A percentile compares a stretch with the other conserved stretches of the same genome.
These are phyloP conservation scores for Arbacia lixula DNA, from an alignment of 53 echinoderm and acorn worm genomes.

Conservation along the genomic window DNA sequence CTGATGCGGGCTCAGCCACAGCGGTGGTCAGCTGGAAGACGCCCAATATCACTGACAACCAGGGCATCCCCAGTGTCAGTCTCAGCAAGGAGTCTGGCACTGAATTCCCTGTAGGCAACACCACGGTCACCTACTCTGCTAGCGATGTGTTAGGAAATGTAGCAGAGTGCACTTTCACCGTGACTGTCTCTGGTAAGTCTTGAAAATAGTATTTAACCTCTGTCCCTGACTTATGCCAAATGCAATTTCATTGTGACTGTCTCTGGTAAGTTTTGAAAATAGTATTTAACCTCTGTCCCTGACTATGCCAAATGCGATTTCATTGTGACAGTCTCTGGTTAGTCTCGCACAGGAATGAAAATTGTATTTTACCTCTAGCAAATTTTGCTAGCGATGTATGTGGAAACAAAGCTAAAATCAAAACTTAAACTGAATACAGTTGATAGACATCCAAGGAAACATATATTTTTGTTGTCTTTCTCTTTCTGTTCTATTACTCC, in stretches of 20 bases:
- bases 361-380: too few relatives aligned
- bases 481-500: too few relatives aligned
- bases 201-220: too few relatives aligned
- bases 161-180: slow-evolving; percentile 44
- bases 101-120: slow-evolving; percentile 29
- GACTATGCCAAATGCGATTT: slow-evolving; percentile 44
- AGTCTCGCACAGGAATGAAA: background rate
- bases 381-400: too few relatives aligned
- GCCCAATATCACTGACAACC: slow-evolving; percentile 65
- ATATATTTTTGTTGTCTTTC: too few relatives aligned
- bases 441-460: too few relatives aligned
- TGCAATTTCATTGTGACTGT: slow-evolving; percentile 60
- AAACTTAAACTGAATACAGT: too few relatives aligned
- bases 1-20: slow-evolving; percentile 25
- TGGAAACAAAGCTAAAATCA: too few relatives aligned
- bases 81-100: slow-evolving; percentile 55
- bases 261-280: slow-evolving; percentile 26
- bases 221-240: too few relatives aligned
- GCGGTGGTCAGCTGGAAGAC: slow-evolving; percentile 54
- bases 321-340: slow-evolving; percentile 53
- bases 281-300: too few relatives aligned
- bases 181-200: slow-evolving; percentile 49
- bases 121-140: slow-evolving; percentile 48
- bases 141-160: slow-evolving; percentile 28
- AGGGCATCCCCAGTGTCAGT: slow-evolving; percentile 42